Evolutionary conservation across 2,113 vertebrate genomes (phyloP).

Genomic region (Dipodomys merriami): DNA sequence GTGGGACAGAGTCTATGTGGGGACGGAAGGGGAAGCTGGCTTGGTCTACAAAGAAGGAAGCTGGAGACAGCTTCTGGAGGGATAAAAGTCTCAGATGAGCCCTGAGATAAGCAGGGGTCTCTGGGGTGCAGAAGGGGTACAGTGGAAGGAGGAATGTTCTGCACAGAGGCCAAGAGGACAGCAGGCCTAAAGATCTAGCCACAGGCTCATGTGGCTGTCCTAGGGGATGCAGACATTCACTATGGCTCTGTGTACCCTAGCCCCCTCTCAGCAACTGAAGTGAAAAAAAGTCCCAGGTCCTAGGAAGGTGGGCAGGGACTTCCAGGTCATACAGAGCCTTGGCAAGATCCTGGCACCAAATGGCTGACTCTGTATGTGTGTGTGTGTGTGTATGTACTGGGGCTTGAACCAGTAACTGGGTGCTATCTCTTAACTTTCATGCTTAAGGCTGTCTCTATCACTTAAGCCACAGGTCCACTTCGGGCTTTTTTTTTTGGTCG

Average conservation of each 20-base stretch:
- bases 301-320: background rate
- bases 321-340: background rate
- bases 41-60: background rate
- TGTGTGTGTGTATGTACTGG: no score
- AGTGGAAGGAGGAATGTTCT: background rate
- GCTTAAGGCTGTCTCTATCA: no score
- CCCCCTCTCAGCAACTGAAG: background rate
- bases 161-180: background rate
- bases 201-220: background rate
- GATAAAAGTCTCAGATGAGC: background rate
- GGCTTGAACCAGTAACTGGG: no score
- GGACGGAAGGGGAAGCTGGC: background rate
- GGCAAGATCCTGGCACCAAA: background rate
- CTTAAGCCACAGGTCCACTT: no score
- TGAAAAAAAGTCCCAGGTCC: background rate
- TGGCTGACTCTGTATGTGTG: no score
- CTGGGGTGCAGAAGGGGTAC: background rate
- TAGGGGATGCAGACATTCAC: background rate
- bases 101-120: background rate
- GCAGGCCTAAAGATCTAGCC: background rate
- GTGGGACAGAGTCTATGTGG: background rate
- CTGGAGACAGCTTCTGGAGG: background rate
- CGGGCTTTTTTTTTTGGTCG: no score
- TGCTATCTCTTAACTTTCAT: no score
- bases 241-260: background rate